Conservation (phyloP, 1,140 invertebrate species). For the Euborellia annulipes region DNA sequence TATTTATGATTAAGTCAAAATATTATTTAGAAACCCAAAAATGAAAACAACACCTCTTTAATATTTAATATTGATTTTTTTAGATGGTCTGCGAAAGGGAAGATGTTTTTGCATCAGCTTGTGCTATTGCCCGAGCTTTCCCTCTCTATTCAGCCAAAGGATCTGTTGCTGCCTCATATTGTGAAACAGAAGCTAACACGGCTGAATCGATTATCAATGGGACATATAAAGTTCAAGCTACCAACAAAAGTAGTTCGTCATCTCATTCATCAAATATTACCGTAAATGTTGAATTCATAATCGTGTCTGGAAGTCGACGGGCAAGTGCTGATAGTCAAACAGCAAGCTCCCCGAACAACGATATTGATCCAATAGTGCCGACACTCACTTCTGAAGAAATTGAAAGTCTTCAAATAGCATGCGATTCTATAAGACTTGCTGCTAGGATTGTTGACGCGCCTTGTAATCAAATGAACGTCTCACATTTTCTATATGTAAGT, state of each 20-base stretch:
- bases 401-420: slow-evolving; percentile 39
- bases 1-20: too few relatives aligned
- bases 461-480: slow-evolving; percentile 70
- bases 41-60: too few relatives aligned
- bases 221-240: too few relatives aligned
- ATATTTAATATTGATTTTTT: too few relatives aligned
- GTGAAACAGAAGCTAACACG: neutral
- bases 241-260: neutral
- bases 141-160: slow-evolving; percentile 57
- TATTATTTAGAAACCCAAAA: too few relatives aligned
- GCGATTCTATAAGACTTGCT: slow-evolving; percentile 48
- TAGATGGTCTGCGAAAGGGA: slow-evolving; percentile 63
- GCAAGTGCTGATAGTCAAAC: neutral
- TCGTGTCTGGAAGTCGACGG: slow-evolving; percentile 24
- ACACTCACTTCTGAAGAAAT: slow-evolving; percentile 39
- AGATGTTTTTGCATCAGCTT: slow-evolving; percentile 59
- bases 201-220: too few relatives aligned
- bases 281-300: slow-evolving; percentile 42
- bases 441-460: slow-evolving; percentile 71
- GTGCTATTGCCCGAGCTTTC: slow-evolving; percentile 63
- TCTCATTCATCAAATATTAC: slow-evolving; percentile 17
- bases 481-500: slow-evolving; percentile 52
- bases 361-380: slow-evolving; percentile 11
- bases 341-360: neutral
- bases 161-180: slow-evolving; percentile 4